Conservation (phyloP, 2,888 invertebrate species). For the Argyra leucocephala region DNA sequence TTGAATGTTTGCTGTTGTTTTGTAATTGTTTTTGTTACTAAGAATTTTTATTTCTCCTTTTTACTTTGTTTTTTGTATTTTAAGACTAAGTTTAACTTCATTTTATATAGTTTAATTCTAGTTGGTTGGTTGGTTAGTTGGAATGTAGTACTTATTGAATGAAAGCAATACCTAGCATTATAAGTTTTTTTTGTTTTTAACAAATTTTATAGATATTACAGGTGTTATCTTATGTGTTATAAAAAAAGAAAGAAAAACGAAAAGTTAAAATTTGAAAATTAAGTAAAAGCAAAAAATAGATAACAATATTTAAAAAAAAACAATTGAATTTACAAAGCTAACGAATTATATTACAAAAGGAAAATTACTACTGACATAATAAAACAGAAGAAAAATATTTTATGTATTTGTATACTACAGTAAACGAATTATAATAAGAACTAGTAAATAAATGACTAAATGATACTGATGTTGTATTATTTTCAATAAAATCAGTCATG, state of each 20-base stretch:
- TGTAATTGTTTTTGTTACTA: too few species aligned
- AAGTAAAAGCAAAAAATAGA: not conserved
- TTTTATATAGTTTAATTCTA: conserved; percentile 3
- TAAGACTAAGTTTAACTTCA: not conserved
- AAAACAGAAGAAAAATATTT: not conserved
- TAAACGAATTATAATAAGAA: too few species aligned
- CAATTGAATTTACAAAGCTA: not conserved
- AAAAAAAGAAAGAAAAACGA: not conserved
- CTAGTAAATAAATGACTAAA: too few species aligned
- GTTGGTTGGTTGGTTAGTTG: not conserved
- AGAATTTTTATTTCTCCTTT: too few species aligned
- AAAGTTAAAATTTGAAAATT: too few species aligned
- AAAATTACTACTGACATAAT: not conserved
- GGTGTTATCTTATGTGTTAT: conserved; percentile 1
- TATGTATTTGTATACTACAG: too few species aligned
- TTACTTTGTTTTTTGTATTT: too few species aligned
- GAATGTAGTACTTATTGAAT: not conserved
- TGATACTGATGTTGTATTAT: too few species aligned
- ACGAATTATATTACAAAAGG: not conserved
- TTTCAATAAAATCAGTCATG: too few species aligned
- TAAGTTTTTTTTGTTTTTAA: not conserved
- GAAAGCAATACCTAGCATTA: too few species aligned
- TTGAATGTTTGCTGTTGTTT: too few species aligned
- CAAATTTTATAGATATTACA: not conserved
- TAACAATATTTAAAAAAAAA: not conserved